phyloP scores from a whole-genome alignment of 2,113 vertebrate genomes.

The Callionymus lyra region DNA sequence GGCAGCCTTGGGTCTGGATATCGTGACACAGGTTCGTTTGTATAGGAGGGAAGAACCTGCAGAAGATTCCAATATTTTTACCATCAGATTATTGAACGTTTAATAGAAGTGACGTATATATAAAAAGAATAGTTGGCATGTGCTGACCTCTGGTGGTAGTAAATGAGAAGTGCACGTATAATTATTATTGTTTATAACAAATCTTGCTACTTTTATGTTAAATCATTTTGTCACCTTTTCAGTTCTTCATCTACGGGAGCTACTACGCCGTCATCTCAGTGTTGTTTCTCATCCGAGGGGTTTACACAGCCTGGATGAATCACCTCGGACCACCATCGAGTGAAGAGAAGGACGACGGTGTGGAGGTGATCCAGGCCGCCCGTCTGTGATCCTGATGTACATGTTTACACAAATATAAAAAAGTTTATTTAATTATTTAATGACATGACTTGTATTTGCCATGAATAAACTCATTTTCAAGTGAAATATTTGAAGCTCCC shows the following conservation, averaged over 20 bases:
- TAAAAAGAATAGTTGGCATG: not conserved
- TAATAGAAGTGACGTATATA: no score
- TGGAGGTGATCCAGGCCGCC: conserved; percentile 23
- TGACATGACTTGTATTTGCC: no score
- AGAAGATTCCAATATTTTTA: not conserved
- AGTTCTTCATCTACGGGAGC: conserved; percentile 62
- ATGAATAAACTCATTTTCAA: no score
- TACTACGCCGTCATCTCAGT: conserved; percentile 57
- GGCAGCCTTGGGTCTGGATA: conserved; percentile 53
- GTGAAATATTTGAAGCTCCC: no score
- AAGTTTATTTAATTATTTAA: no score
- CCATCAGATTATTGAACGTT: not conserved
- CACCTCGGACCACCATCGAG: not conserved
- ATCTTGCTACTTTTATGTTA: not conserved
- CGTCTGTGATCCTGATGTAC: conserved; percentile 24
- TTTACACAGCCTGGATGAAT: conserved; percentile 37
- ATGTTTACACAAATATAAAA: no score
- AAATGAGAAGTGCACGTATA: not conserved
- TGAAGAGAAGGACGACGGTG: not conserved
- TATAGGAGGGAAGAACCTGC: not conserved
- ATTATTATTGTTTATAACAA: not conserved
- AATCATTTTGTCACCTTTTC: conserved; percentile 9
- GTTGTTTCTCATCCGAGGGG: conserved; percentile 53
- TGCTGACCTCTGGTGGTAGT: not conserved
- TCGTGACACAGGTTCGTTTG: conserved; percentile 54